Base-by-base conservation (phyloP, 2,888 invertebrate species). In the Fragum sueziense region DNA sequence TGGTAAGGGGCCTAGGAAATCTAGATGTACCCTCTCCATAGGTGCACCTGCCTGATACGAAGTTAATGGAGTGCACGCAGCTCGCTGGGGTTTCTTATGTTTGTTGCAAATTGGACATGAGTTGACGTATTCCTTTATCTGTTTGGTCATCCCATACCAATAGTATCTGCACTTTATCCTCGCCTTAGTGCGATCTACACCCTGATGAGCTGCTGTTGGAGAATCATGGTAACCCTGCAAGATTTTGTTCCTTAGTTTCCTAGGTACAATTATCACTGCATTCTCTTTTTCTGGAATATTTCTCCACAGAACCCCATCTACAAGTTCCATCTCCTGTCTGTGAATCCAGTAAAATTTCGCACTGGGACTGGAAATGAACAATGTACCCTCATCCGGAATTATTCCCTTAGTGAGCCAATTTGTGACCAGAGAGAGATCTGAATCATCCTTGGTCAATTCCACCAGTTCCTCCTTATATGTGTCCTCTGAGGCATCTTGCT, bases 11-110 rank as follows among this genome's bases (percentile, higher is more conserved):
- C 77, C 77, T 11, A 72, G n/a, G 22, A 72, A 72, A 76, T 76
- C 76, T 9, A 76, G 20, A 72, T 76, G 76, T 14, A 76, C 72
- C 22, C 76, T 41, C 37, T 77, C 72, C 77, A 77, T 76, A n/a
- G 76, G 76, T 33, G 37, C 17, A 95, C 96, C 89, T 97, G 98
- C 94, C 96, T 97, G 33, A 96, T 96, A 91, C 98, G 98, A 7
- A n/a, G 37, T 75, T 17, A 75, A 22, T 11, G 69, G 47, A 59
- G 7, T 7, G 14, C 17, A 17, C 17, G 57, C 69, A 6, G 54
- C 17, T 9, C 70, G 0, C 22, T 20, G 47, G 27, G 62, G 27
- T 37, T 76, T 67, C 51, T 68, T 69, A 4, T 47, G 9, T 59
- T 61, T 6, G 11, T 67, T 74, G 22, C 70, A 73, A 29, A 33